Base-by-base conservation (phyloP, 23 tunicate genomes). In the Diplosoma virens region DNA sequence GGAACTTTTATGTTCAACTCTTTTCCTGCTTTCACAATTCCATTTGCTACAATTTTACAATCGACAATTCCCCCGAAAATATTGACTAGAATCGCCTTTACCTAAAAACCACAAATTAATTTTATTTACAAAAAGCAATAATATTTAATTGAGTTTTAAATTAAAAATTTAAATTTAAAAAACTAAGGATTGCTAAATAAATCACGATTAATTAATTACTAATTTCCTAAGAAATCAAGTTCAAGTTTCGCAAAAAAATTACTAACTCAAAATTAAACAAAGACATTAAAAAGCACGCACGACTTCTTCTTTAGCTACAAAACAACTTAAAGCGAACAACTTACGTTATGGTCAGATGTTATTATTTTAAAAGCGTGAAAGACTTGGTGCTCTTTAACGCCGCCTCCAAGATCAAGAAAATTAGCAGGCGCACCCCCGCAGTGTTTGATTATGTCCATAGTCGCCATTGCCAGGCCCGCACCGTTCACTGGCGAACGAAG, bases 391-490 rank as follows among this genome's bases (percentile, higher is more conserved):
- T 94, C 98, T 52, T 94, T 81, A 0, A 94, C 98, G 6, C 98
- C 98, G 37, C 98, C 98, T 1, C 98, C 98, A 17, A 94, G 82
- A 74, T 94, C 98, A 7, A 94, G 86, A 45, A 94, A 94, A 74
- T 94, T 94, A 6, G 98, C 98, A 9, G 98, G 98, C 28, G 73
- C 66, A 4, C 98, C 98, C 0, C 95, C 95, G 45, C 85, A 75
- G 59, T 87, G 95, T 68, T 94, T 77, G 50, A 94, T 87, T 3
- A 94, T 94, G 37, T 94, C 98, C 98, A 94, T 94, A 18, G 98
- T 94, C 56, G 98, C 98, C 98, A 94, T 94, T 24, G 99, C 99
- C 20, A 95, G 63, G 1, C 99, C 99, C 55, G 99, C 99, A 26
- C 99, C 99, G 66, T 94, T 94, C 2, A 94, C 98, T 88, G 80